Evolutionary conservation across 2,888 invertebrate species (phyloP), one percentile per base, ranked within the genome.

Genomic region (Melinaea marsaeus): DNA sequence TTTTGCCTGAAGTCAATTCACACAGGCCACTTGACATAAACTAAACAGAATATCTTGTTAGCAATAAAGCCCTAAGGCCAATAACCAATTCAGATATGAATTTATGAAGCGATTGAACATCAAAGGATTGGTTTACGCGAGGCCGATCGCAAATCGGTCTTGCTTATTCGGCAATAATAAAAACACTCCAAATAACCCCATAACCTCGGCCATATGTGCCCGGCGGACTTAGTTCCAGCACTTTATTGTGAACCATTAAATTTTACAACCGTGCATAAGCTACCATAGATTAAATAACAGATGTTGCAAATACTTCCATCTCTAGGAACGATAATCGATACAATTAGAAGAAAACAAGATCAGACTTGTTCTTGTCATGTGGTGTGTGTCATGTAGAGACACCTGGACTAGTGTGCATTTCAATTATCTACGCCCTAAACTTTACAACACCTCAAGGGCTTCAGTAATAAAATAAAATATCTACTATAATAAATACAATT

Each of bases 161-260:
- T 60, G 69, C 72, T 69, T 72, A 70, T 73, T 72, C 70, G 72
- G 69, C 70, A 69, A 72, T 71, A 72, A 71, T 71, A 72, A 71
- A 72, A 74, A 69, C 66, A 59, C 64, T 62, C 69, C 69, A 71
- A 73, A 71, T 70, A 69, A 62, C 64, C 65, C 62, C 65, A 68
- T 73, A 71, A 69, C 67, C 72, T 70, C 62, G 62, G 60, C 62
- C 68, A 72, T 72, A 75, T 73, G 72, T 71, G 74, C 68, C 70
- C 69, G 66, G 63, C 68, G 78, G 85, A 83, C 87, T 88, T 84
- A 86, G 84, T 79, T 82, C 70, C 79, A 76, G 74, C 81, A 84
- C 81, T 90, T 88, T 89, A 88, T 84, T 85, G 88, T 83, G 77
- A 79, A 79, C 83, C 86, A 84, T 88, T 86, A 88, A 87, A 90